These are phyloP conservation scores for Drosophila crucigera DNA, from an alignment of 2,888 invertebrate species.

Conservation along the genomic window DNA sequence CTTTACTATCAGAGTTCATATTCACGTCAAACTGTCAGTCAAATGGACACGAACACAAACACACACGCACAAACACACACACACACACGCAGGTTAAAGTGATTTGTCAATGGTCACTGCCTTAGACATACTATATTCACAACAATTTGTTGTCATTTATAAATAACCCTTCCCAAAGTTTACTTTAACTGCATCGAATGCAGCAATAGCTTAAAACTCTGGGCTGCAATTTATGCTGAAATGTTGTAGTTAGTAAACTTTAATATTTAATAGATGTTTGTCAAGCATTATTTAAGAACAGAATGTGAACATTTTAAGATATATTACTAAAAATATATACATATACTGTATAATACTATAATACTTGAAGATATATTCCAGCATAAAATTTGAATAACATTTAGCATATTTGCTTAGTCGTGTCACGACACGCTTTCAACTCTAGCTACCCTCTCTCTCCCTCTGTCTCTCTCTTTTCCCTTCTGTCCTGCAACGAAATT, in stretches of 20 bases:
- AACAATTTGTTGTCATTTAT: neutral
- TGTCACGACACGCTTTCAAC: neutral
- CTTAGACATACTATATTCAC: constrained; percentile 3
- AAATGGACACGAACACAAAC: constrained; percentile 1
- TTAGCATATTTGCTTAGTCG: neutral
- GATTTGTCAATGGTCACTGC: constrained; percentile 4
- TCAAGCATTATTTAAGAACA: neutral
- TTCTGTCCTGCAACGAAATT: constrained; percentile 3
- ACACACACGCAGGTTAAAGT: neutral
- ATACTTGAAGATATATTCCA: too few relatives aligned
- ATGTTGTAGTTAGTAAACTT: neutral
- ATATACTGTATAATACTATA: neutral
- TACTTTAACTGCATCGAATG: neutral
- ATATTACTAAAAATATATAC: neutral
- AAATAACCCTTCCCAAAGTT: neutral
- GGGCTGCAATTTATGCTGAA: neutral
- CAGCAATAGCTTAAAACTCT: neutral
- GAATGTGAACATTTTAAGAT: neutral
- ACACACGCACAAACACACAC: neutral
- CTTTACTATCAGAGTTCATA: constrained; percentile 17
- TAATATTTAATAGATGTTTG: neutral
- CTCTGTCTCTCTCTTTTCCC: neutral
- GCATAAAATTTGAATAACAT: neutral
- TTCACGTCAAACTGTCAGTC: constrained; percentile 23
- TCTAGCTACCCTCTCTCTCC: neutral